A percentile compares a stretch with the other conserved stretches of the same genome.
Evolutionary conservation across 2,113 vertebrate genomes (phyloP).

Genomic region (Hirundichthys speculiger): DNA sequence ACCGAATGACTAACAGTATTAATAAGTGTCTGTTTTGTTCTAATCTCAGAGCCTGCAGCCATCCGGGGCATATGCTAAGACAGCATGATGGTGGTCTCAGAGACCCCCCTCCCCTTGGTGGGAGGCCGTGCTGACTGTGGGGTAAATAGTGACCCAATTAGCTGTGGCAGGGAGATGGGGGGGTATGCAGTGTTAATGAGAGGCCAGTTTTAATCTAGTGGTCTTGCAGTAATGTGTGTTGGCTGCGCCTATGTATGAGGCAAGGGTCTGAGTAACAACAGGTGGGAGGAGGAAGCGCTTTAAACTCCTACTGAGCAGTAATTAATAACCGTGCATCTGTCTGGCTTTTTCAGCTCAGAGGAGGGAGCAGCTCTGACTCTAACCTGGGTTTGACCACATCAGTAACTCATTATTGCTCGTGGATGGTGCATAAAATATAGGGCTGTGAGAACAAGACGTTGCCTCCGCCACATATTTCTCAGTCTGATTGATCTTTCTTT

Average conservation of each 20-base stretch:
- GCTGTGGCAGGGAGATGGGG: constrained; percentile 41
- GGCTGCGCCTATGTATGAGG: constrained; percentile 22
- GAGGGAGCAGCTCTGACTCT: constrained; percentile 17
- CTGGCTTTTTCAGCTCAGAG: constrained; percentile 22
- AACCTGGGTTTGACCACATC: constrained; percentile 52
- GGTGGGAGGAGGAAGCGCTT: constrained; percentile 67
- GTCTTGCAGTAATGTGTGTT: constrained; percentile 41
- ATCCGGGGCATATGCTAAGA: constrained; percentile 59
- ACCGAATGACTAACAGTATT: constrained; percentile 56
- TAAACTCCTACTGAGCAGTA: constrained; percentile 59
- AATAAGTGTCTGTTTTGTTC: constrained; percentile 62
- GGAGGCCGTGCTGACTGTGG: constrained; percentile 65
- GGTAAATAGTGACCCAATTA: constrained; percentile 77
- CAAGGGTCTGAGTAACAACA: constrained; percentile 65
- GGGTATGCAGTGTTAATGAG: constrained; percentile 51
- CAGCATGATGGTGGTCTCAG: constrained; percentile 65
- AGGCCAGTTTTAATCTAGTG: constrained; percentile 66
- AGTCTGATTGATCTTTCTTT: background rate
- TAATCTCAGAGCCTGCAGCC: constrained; percentile 54
- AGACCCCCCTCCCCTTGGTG: constrained; percentile 45
- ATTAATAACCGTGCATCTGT: constrained; percentile 68
- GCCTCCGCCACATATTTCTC: constrained; percentile 1
- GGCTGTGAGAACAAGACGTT: constrained; percentile 35
- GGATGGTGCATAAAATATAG: constrained; percentile 43
- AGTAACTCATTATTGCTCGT: constrained; percentile 36